Conservation (phyloP, 2,888 invertebrate species). For the Stomorhina lunata region DNA sequence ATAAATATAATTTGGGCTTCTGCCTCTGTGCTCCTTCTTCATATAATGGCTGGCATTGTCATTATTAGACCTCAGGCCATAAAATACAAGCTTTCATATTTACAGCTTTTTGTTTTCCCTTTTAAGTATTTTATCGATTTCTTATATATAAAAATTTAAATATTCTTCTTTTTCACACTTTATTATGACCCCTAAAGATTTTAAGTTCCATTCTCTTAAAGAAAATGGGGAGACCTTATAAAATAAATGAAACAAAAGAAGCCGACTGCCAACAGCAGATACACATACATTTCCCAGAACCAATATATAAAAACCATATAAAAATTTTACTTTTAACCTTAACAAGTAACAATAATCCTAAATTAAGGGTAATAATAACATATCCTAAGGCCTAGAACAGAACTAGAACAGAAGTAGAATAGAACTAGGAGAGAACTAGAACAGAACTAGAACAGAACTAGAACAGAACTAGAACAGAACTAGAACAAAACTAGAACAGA, state of each 20-base stretch:
- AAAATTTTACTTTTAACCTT: background rate
- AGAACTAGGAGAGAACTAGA: no score
- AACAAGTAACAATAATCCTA: conserved; percentile 12
- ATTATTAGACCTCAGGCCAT: background rate
- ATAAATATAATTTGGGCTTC: conserved; percentile 8
- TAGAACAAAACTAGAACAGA: no score
- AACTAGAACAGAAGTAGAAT: no score
- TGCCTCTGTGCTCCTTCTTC: background rate
- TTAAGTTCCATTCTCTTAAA: background rate
- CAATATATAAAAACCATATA: background rate
- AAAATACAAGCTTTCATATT: background rate
- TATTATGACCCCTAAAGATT: background rate
- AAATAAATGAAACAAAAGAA: no score
- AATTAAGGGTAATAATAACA: no score
- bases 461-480: no score
- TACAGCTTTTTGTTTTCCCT: background rate
- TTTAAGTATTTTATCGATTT: conserved; percentile 7
- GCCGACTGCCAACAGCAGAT: background rate
- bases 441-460: no score
- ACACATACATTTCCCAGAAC: background rate
- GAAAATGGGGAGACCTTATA: background rate
- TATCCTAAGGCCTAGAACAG: no score
- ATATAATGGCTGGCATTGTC: background rate
- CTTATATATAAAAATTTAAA: background rate
- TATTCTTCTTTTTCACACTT: background rate